Conservation (phyloP, 1,140 invertebrate genomes). For the Conus betulinus region DNA sequence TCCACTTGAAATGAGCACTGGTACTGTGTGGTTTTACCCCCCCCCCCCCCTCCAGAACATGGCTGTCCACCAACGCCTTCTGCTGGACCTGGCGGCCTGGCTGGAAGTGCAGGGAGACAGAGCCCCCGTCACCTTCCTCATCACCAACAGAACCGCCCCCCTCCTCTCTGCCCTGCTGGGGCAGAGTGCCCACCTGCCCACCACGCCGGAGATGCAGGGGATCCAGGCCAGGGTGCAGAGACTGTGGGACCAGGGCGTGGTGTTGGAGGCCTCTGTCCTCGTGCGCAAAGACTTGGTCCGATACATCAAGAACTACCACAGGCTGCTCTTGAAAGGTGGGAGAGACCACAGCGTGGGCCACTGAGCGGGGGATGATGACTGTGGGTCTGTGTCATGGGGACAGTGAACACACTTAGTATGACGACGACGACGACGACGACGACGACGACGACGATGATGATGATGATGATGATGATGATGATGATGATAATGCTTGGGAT, state of each 20-base stretch:
- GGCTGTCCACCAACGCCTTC: background rate
- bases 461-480: background rate
- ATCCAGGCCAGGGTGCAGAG: background rate
- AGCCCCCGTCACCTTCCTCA: background rate
- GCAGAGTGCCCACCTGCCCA: background rate
- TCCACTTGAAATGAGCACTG: too few species aligned
- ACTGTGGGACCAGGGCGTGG: background rate
- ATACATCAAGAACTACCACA: background rate
- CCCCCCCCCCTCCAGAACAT: background rate
- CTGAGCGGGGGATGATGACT: background rate
- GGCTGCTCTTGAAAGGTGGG: background rate
- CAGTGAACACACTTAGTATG: background rate
- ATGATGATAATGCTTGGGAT: too few species aligned
- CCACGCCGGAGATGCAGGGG: background rate
- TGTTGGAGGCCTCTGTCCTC: background rate
- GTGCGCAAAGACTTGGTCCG: background rate
- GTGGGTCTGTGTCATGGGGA: background rate
- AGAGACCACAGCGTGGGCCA: too few species aligned
- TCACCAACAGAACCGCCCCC: background rate
- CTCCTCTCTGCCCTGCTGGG: background rate
- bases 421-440: too few species aligned
- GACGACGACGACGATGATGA: background rate
- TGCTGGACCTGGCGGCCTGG: background rate
- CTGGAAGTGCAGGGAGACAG: background rate
- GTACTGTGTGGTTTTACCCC: background rate